Evolutionary conservation across 2,113 vertebrate genomes (phyloP), one percentile per base, ranked within the genome.

Genomic region (Chaetops frenatus): DNA sequence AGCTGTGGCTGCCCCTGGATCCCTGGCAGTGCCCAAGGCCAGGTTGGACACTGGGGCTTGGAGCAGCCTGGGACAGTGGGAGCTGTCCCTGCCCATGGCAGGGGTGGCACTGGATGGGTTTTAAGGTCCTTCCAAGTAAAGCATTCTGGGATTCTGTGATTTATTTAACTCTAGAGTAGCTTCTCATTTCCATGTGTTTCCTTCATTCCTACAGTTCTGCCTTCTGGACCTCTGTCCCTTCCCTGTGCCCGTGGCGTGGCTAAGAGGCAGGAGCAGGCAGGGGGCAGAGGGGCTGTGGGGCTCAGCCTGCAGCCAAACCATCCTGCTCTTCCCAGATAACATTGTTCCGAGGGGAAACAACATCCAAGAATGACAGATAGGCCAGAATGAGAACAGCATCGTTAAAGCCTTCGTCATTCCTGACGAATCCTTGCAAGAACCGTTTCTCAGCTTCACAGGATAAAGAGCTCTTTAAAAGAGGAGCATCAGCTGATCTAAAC

Each of bases 111-210:
- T 24, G 33, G 6, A 28, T 44, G 51, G 10, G 28, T 27, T 33
- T 64, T 44, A 28, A 44, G 44, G 44, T 42, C 12, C 15, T 58
- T 45, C 18, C 60, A 66, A 38, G 6, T 19, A 51, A 66, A 51
- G 19, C 33, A 20, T 17, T 73, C 33, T 58, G 23, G 12, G 27
- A 36, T 64, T 36, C 42, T 42, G 24, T 22, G 36, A 8, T 44
- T 57, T 33, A 8, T 51, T 45, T 61, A 64, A 14, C 44, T 77
- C n/a, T 3, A 4, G 28, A 17, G 28, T 10, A 61, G 45, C 45
- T 23, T 61, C 28, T 79, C 0, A 0, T 72, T 77, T 61, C 78
- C 6, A 0, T 35, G 1, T 1, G 0, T 53, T 77, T 53, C 31
- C 38, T 54, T 42, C 42, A 15, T 27, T 60, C 56, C 48, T 18